Base-by-base conservation (phyloP, 2,888 invertebrate species). In the Calliopum simillimum region DNA sequence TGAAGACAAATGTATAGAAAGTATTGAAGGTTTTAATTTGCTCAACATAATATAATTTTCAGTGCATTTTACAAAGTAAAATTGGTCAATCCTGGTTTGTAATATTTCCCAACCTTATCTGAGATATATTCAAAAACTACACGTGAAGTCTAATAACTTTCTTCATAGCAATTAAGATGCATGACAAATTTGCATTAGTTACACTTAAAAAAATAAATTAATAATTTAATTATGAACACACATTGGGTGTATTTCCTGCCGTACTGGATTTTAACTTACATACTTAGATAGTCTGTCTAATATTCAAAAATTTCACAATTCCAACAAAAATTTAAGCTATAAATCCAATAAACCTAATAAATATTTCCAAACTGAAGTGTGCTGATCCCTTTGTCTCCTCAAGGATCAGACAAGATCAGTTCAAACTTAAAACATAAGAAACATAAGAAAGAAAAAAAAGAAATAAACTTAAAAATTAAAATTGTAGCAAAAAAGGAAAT, bases 331-430 rank as follows among this genome's bases (percentile, higher is more conserved):
- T 71, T 53, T 82, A 80, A 83, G 78, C 82, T 77, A 76, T 72
- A 81, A 82, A 82, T 81, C 82, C 81, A 82, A 82, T 82, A 82
- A 81, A 81, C 71, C 77, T 73, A 79, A 82, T 80, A 82, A 82
- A 82, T 80, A 82, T 83, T 82, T 80, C 78, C 81, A 79, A 81
- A 76, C 80, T 80, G 79, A 76, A 76, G 75, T 75, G 69, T 74
- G 74, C 74, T 78, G 76, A 79, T 74, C 76, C 77, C 74, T 69
- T 79, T 79, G 79, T 79, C 75, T 65, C 63, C 68, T 51, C 70
- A 58, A 71, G 77, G 81, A 80, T 79, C 77, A 77, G 70, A 67
- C 73, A 72, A 74, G 75, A 76, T 76, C 72, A 74, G 71, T 44
- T 62, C 53, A 21, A 58, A 58, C 63, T 70, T n/a, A 47, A 41